A percentile compares a stretch with the other conserved stretches of the same genome.
Conservation (phyloP, 1,140 invertebrate species). For the Apis florea region DNA sequence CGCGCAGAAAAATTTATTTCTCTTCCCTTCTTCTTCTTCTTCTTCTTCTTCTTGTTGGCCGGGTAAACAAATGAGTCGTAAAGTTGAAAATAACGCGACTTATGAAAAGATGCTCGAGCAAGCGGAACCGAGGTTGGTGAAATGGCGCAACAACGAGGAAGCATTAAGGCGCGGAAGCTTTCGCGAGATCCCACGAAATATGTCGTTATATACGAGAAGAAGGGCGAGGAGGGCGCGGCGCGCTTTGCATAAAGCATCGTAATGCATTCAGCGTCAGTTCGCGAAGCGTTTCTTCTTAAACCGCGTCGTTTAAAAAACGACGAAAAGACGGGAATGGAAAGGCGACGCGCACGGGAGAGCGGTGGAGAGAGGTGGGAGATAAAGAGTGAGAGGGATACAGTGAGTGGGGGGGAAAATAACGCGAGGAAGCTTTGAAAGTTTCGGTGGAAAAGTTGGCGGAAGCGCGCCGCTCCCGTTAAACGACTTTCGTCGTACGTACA, state of each 20-base stretch:
- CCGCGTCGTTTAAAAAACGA: background rate
- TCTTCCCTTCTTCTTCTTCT: no score
- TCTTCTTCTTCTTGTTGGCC: no score
- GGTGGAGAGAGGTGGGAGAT: background rate
- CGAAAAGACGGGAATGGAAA: background rate
- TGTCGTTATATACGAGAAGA: slow-evolving; percentile 6
- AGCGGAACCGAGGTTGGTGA: background rate
- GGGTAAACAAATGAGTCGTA: slow-evolving; percentile 5
- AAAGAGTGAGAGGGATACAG: background rate
- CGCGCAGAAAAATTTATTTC: no score
- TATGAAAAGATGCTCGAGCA: background rate
- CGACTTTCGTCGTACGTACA: slow-evolving; percentile 60
- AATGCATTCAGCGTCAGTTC: slow-evolving; percentile 50
- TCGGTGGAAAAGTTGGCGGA: slow-evolving; percentile 55
- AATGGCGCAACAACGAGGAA: slow-evolving; percentile 24
- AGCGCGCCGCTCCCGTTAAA: slow-evolving; percentile 51
- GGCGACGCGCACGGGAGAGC: no score
- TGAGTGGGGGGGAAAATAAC: slow-evolving; percentile 12
- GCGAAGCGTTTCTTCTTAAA: slow-evolving; percentile 40
- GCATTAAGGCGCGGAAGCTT: slow-evolving; percentile 27
- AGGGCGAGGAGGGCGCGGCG: background rate
- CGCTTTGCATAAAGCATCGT: slow-evolving; percentile 45
- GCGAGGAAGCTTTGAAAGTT: slow-evolving; percentile 59
- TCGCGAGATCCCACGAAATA: slow-evolving; percentile 27
- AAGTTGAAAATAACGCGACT: slow-evolving; percentile 9